Conservation (phyloP, 1,140 invertebrate species). For the Diachasmimorpha longicaudata region DNA sequence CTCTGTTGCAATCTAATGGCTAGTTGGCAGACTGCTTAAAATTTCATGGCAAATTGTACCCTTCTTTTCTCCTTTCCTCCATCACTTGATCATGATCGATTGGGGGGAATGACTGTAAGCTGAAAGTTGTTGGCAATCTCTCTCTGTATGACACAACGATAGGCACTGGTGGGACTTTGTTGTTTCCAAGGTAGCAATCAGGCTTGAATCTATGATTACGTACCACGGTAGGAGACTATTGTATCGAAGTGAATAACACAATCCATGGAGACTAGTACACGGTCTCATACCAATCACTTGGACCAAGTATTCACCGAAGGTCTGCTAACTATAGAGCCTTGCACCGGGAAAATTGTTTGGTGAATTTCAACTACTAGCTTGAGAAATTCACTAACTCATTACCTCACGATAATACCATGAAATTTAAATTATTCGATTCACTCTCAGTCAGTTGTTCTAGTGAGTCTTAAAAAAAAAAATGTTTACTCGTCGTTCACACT, state of each 20-base stretch:
- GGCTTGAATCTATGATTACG: conserved; percentile 8
- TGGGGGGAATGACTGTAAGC: background rate
- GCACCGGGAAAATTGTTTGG: too few relatives aligned
- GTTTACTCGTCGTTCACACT: background rate
- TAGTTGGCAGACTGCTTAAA: background rate
- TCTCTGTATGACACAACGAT: background rate
- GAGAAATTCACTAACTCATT: too few relatives aligned
- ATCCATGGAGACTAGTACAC: background rate
- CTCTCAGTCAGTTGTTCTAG: background rate
- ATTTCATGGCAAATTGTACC: background rate
- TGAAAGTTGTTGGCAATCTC: conserved; percentile 1
- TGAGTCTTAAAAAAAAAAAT: background rate
- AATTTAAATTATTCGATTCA: too few relatives aligned
- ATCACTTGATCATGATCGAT: conserved; percentile 2
- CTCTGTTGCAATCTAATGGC: background rate
- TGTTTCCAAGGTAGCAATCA: background rate
- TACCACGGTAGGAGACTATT: background rate
- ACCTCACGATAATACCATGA: too few relatives aligned
- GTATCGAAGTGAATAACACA: conserved; percentile 12
- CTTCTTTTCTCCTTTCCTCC: background rate
- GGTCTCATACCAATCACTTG: conserved; percentile 9
- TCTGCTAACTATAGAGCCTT: background rate
- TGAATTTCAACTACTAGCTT: too few relatives aligned
- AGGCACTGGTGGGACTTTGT: background rate
- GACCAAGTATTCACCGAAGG: background rate